Evolutionary conservation across 2,888 invertebrate species (phyloP).

Genomic region (Protonemura montana): DNA sequence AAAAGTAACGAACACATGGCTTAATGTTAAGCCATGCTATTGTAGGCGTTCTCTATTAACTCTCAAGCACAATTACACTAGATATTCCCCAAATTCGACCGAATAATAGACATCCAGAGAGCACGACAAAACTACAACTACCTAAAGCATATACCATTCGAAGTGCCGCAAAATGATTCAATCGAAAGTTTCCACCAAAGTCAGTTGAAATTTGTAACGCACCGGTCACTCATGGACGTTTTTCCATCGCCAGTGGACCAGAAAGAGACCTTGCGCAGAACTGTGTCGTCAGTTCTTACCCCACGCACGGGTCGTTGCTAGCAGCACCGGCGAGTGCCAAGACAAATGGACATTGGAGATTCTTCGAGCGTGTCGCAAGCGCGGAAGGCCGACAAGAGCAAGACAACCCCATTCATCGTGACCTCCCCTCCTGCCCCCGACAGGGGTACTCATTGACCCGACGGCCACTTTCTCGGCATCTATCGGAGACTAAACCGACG

Average conservation of each 20-base stretch:
- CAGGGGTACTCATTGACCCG: background rate
- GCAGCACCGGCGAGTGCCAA: background rate
- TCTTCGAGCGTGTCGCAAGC: conserved; percentile 35
- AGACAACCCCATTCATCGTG: conserved; percentile 38
- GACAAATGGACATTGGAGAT: conserved; percentile 40
- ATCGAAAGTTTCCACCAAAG: background rate
- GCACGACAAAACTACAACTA: no score
- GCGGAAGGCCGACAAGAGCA: conserved; percentile 4
- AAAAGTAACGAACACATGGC: no score
- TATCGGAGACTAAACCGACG: background rate
- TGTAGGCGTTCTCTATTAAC: no score
- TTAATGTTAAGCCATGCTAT: no score
- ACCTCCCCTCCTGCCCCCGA: background rate
- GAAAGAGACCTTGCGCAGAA: background rate
- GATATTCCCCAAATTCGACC: no score
- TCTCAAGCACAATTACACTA: no score
- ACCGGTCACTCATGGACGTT: background rate
- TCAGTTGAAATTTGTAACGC: background rate
- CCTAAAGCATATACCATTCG: no score
- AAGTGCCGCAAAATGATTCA: background rate
- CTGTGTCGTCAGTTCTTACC: background rate
- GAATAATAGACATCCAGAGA: no score
- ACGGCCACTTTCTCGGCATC: background rate
- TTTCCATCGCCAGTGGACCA: background rate
- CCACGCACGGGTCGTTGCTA: no score